Percentiles rank a stretch among this genome's conserved stretches.
Conservation (phyloP, 1,140 invertebrate genomes). For the Araneus ventricosus region DNA sequence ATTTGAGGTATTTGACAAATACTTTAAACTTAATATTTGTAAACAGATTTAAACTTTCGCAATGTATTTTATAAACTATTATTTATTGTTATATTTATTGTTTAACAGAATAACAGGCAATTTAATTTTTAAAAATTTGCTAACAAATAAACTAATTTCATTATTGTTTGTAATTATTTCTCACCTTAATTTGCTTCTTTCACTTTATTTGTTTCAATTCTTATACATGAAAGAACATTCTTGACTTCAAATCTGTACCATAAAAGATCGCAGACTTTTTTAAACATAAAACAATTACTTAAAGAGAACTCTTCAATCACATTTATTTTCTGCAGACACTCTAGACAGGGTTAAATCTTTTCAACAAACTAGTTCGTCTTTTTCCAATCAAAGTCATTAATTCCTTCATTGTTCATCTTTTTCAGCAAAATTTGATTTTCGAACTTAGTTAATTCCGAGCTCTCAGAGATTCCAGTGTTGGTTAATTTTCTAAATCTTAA, state of each 20-base stretch:
- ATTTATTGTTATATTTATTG: no score
- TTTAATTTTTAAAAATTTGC: no score
- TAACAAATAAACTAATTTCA: no score
- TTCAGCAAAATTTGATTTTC: neutral
- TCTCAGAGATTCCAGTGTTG: neutral
- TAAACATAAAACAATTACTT: neutral
- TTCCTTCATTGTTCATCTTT: neutral
- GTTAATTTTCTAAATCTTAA: slow-evolving; percentile 14
- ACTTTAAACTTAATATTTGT: no score
- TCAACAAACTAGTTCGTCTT: neutral
- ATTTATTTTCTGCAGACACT: no score
- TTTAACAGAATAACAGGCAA: no score
- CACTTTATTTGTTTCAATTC: neutral
- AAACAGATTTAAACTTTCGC: no score
- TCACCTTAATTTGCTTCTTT: no score
- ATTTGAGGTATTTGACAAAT: no score
- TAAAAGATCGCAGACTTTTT: neutral
- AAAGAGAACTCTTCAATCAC: neutral
- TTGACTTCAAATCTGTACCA: neutral
- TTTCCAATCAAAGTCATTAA: neutral
- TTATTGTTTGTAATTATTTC: no score
- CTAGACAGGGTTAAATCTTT: neutral
- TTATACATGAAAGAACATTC: neutral
- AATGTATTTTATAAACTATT: no score
- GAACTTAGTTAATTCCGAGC: neutral